These are phyloP conservation scores for Semotilus atromaculatus DNA, from an alignment of 2,797 vertebrate species.

Conservation along the genomic window DNA sequence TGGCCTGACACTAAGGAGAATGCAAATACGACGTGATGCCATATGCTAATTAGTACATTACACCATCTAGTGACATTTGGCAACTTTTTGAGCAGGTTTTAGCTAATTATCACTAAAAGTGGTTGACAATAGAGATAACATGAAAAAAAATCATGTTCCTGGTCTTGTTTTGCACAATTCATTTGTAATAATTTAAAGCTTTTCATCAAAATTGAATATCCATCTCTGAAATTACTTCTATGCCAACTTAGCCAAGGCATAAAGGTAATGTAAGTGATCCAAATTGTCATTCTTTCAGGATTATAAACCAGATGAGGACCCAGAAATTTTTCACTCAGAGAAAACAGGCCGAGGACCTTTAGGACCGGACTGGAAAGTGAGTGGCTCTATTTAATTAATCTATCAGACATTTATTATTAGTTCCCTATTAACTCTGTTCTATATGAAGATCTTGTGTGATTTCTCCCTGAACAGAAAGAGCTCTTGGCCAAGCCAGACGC, in stretches of 20 bases:
- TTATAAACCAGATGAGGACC: constrained; percentile 94
- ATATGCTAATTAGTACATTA: neutral
- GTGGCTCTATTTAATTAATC: neutral
- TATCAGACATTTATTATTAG: neutral
- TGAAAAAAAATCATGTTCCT: neutral
- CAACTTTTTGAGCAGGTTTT: neutral
- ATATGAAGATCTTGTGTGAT: neutral
- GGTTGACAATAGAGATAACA: neutral
- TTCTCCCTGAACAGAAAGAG: constrained; percentile 80
- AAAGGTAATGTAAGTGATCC: neutral
- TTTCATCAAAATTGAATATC: neutral
- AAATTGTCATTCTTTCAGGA: constrained; percentile 76
- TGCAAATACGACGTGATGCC: neutral
- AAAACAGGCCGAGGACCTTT: constrained; percentile 94
- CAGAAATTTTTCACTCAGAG: constrained; percentile 87
- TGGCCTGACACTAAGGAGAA: neutral
- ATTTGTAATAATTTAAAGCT: neutral
- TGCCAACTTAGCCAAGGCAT: neutral
- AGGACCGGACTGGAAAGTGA: constrained; percentile 94
- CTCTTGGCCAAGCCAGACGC: constrained; percentile 82
- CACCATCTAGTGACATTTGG: neutral
- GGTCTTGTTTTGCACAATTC: neutral
- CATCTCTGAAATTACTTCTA: neutral
- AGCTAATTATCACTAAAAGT: neutral
- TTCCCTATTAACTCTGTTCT: neutral